Base-by-base conservation (phyloP, 2,888 invertebrate genomes). In the Cordylochernes scorpioides region DNA sequence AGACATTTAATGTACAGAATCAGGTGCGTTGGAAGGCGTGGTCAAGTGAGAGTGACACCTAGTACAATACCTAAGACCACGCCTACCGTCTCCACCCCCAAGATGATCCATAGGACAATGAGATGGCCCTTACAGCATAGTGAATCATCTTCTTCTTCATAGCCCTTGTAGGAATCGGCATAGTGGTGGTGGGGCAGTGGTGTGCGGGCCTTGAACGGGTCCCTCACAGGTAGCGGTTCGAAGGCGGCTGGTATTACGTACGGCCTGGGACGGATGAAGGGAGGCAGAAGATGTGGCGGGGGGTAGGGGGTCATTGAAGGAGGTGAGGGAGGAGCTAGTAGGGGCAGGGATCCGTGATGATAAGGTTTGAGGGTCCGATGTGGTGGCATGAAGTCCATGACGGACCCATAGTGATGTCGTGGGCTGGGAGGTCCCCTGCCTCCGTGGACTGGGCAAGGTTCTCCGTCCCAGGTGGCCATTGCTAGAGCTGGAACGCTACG, bases 91-190 rank as follows among this genome's bases (percentile, higher is more conserved):
- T 46, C 44, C 15, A 48, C 42, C 16, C 42, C 40, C 15, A 46
- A 28, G 22, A 48, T 46, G 12, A 45, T 40, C 45, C 46, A 46
- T 5, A 48, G 34, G 5, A 48, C 45, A 18, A 46, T 39, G 10
- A 46, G 36, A 28, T 46, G 44, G 6, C 48, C 47, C 26, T 40
- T 39, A 28, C 46, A 46, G 14, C 39, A 39, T 16, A 36, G 35
- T 35, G 32, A 31, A 17, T 39, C 37, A 9, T 33, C 37, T 16
- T 33, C 30, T 10, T 26, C 29, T 9, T 10, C 17, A 10, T 17
- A 22, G 22, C 27, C 29, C 5, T 28, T 29, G 22, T 28, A 32
- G 17, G 30, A 26, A 17, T 31, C 18, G 13, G 17, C 32, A 33
- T 27, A 30, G 35, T 9, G 19, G 19, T 7, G 30, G 35, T 8